phyloP scores from a whole-genome alignment of 2,888 invertebrate species.

The Eugnorisma glareosa region DNA sequence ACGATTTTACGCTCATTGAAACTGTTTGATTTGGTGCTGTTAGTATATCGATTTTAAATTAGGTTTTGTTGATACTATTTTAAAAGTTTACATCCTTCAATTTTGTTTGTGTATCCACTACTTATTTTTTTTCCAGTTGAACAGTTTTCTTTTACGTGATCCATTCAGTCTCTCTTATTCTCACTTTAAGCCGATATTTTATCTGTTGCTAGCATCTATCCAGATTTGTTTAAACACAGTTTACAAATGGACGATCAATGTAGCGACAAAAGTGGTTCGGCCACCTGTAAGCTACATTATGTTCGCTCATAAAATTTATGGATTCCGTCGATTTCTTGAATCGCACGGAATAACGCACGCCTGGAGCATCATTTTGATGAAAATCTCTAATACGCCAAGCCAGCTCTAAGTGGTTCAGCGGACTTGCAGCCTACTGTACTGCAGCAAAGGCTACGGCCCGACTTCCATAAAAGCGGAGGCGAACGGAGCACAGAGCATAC shows the following conservation, averaged over 20 bases:
- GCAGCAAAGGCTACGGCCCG: neutral
- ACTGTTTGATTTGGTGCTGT: neutral
- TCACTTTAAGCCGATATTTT: neutral
- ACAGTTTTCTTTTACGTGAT: neutral
- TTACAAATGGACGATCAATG: neutral
- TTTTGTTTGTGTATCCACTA: neutral
- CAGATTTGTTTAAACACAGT: neutral
- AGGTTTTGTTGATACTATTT: neutral
- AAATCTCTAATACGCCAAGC: neutral
- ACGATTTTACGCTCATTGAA: constrained; percentile 22
- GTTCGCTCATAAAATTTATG: neutral
- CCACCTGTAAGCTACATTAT: neutral
- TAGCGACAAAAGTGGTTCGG: neutral
- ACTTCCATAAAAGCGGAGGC: neutral
- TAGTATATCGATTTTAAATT: neutral
- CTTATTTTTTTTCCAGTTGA: neutral
- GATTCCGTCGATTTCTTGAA: neutral
- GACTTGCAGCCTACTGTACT: neutral
- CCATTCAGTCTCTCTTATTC: neutral
- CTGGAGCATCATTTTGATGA: neutral
- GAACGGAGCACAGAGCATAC: neutral
- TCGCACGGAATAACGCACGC: neutral
- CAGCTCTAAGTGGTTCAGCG: neutral
- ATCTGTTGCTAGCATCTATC: neutral
- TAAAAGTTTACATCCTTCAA: too few species aligned